A percentile compares a stretch with the other conserved stretches of the same genome.
Conservation (phyloP, 2,888 invertebrate species). For the Thymelicus lineola region DNA sequence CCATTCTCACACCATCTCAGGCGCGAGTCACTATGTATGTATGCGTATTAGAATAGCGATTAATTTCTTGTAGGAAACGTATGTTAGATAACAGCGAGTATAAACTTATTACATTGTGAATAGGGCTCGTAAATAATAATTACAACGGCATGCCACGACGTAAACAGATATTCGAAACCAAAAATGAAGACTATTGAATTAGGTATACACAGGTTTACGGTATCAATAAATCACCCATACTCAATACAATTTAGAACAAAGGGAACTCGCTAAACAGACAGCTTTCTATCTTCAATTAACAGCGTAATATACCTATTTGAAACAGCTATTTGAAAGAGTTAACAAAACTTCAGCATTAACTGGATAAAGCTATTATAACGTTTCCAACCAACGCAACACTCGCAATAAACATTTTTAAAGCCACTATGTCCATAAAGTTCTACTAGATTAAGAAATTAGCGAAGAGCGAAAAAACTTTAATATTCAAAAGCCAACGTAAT, state of each 20-base stretch:
- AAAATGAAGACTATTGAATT: conserved; percentile 4
- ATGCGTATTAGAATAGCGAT: conserved; percentile 24
- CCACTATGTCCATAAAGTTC: conserved; percentile 22
- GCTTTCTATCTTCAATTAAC: conserved; percentile 19
- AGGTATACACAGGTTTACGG: neutral
- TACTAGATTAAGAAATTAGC: conserved; percentile 35
- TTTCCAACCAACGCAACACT: conserved; percentile 25
- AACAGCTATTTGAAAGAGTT: conserved; percentile 13
- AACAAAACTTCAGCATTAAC: conserved; percentile 15
- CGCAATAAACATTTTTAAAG: conserved; percentile 33
- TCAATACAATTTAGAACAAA: conserved; percentile 12
- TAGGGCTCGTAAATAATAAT: conserved; percentile 12
- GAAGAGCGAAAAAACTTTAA: conserved; percentile 29
- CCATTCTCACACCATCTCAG: conserved; percentile 51
- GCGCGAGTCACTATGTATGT: conserved; percentile 17
- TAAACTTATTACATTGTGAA: conserved; percentile 12
- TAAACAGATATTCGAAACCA: conserved; percentile 34
- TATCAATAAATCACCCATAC: neutral
- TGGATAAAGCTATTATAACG: conserved; percentile 24
- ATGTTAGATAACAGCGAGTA: conserved; percentile 19
- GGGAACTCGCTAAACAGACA: conserved; percentile 13
- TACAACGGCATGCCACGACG: conserved; percentile 22
- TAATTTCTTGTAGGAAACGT: conserved; percentile 23
- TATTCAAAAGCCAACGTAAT: conserved; percentile 16
- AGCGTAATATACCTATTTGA: neutral